Percentiles rank a stretch among this genome's conserved stretches.
Conservation (phyloP, 35 echinoderm and acorn worm genomes). For the Apostichopus japonicus region DNA sequence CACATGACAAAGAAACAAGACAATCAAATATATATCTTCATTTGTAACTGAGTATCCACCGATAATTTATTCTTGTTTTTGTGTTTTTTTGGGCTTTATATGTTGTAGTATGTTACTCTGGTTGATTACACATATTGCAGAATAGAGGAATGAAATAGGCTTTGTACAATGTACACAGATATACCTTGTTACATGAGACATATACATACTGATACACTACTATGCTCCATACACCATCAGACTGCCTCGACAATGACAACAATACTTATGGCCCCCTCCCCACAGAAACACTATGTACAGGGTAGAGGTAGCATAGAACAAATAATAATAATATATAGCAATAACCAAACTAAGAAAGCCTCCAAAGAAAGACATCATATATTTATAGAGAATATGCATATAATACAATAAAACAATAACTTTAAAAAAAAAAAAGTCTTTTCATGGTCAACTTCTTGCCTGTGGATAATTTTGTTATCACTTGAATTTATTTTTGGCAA, state of each 20-base stretch:
- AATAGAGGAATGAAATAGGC: slow-evolving; percentile 62
- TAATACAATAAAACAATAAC: neutral
- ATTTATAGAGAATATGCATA: slow-evolving; percentile 43
- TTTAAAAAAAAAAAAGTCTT: slow-evolving; percentile 11
- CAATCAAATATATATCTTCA: neutral
- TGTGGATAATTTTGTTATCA: neutral
- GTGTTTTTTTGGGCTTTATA: slow-evolving; percentile 36
- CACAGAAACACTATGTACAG: slow-evolving; percentile 41
- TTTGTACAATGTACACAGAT: slow-evolving; percentile 58
- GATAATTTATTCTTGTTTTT: slow-evolving; percentile 41
- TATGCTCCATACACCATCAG: neutral
- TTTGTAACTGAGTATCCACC: slow-evolving; percentile 40
- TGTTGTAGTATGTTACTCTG: slow-evolving; percentile 4
- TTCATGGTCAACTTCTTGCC: neutral
- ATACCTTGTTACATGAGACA: slow-evolving; percentile 47
- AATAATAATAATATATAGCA: slow-evolving; percentile 27
- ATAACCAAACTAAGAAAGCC: slow-evolving; percentile 49
- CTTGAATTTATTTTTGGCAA: slow-evolving; percentile 41
- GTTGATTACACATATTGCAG: slow-evolving; percentile 61
- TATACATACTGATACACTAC: slow-evolving; percentile 27
- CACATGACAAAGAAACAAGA: neutral
- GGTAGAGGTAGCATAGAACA: slow-evolving; percentile 29
- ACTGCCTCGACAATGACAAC: neutral
- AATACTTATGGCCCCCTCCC: neutral
- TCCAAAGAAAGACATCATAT: slow-evolving; percentile 54